A percentile compares a stretch with the other conserved stretches of the same genome.
Conservation (phyloP, 2,113 vertebrate species). For the Panurus biarmicus region DNA sequence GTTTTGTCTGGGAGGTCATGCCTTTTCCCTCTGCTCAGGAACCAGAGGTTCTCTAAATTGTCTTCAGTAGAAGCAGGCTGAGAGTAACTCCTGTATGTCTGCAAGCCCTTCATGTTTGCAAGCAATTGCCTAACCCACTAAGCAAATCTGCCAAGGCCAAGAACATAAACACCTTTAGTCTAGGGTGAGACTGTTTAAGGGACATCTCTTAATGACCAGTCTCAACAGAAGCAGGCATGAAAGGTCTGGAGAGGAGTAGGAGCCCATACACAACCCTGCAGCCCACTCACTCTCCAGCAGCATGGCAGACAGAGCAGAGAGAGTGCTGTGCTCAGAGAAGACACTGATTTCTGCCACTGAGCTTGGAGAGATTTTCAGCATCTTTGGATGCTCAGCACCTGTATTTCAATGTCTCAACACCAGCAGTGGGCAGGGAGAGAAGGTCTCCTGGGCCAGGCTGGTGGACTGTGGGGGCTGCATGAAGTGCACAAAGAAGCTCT, state of each 20-base stretch:
- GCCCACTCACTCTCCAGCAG: not conserved
- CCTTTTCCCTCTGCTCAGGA: not conserved
- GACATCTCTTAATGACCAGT: not conserved
- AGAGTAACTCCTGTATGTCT: not conserved
- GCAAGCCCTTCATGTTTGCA: not conserved
- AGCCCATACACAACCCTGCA: not conserved
- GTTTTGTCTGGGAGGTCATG: not conserved
- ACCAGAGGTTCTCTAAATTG: not conserved
- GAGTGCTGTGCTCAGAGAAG: not conserved
- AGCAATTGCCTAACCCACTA: not conserved
- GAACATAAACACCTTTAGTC: not conserved
- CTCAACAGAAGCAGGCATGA: not conserved
- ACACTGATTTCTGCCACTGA: not conserved
- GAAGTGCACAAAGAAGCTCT: rapidly evolving
- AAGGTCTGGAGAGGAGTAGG: not conserved
- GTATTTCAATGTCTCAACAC: not conserved
- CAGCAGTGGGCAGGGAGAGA: not conserved
- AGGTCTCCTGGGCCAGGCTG: not conserved
- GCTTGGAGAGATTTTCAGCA: not conserved
- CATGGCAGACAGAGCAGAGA: not conserved
- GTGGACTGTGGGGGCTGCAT: not conserved
- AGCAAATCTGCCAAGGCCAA: not conserved
- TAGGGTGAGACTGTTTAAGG: not conserved
- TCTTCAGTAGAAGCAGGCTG: not conserved
- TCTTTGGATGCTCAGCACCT: not conserved